These are phyloP conservation scores for Setophaga petechia DNA, from an alignment of 2,113 vertebrate species.

Conservation along the genomic window DNA sequence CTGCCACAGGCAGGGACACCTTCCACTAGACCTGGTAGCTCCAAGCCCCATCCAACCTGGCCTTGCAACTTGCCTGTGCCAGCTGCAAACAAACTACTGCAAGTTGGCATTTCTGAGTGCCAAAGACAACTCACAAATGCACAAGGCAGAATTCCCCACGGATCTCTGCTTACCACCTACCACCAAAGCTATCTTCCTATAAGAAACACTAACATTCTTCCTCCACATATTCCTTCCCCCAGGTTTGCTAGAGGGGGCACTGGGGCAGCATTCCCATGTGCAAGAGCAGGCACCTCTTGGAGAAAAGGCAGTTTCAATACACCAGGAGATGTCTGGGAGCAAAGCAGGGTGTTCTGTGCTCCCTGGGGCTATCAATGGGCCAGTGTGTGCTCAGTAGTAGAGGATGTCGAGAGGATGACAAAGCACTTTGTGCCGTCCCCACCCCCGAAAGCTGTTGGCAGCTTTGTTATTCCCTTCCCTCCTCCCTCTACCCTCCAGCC, in stretches of 20 bases:
- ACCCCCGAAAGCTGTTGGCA: constrained; percentile 50
- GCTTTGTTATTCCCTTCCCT: constrained; percentile 44
- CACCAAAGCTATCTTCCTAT: background rate
- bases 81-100: background rate
- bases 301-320: background rate
- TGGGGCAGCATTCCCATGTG: background rate
- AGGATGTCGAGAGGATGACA: constrained; percentile 25
- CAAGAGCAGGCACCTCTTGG: background rate
- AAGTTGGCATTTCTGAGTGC: background rate
- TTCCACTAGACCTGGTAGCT: background rate
- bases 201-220: background rate
- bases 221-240: background rate
- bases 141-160: background rate
- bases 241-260: rapidly evolving
- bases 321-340: background rate
- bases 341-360: background rate
- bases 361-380: constrained; percentile 27
- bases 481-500: constrained; percentile 19
- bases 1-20: background rate
- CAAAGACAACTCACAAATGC: background rate
- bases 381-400: constrained; percentile 39
- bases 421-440: constrained; percentile 34
- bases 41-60: background rate
- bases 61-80: background rate
- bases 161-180: background rate